A percentile compares a stretch with the other conserved stretches of the same genome.
These are phyloP conservation scores for Drosophila arizonae DNA, from an alignment of 1,140 invertebrate species.

Conservation along the genomic window DNA sequence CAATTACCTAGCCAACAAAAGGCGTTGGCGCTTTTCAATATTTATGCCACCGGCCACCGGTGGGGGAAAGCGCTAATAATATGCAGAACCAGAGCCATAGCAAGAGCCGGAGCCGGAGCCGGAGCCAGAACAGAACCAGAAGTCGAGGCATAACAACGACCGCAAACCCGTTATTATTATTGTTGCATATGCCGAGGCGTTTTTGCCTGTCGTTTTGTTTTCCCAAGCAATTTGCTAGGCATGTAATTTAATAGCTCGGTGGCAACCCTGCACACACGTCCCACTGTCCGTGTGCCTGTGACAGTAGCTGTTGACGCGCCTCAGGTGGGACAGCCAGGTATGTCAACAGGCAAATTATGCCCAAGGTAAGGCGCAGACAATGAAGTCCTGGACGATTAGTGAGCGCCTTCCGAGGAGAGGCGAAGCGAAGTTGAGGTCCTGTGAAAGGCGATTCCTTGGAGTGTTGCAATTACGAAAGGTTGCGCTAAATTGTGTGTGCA, in stretches of 20 bases:
- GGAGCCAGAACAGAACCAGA: constrained; percentile 21
- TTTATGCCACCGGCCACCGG: constrained; percentile 33
- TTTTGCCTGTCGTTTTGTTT: constrained; percentile 54
- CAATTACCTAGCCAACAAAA: constrained; percentile 50
- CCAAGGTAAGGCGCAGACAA: constrained; percentile 36
- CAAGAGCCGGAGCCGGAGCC: background rate
- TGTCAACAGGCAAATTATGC: constrained; percentile 56
- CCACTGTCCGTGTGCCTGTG: constrained; percentile 9
- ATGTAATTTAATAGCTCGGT: constrained; percentile 52
- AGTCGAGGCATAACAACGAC: constrained; percentile 38
- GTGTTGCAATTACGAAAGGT: constrained; percentile 45
- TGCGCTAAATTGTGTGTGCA: constrained; percentile 47
- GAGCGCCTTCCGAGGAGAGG: constrained; percentile 5
- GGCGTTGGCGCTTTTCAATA: constrained; percentile 56
- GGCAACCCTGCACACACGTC: constrained; percentile 30
- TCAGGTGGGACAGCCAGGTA: constrained; percentile 37
- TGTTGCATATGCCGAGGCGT: constrained; percentile 54
- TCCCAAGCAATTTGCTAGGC: constrained; percentile 52
- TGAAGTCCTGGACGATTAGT: constrained; percentile 34
- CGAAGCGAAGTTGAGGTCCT: background rate
- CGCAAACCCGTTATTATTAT: constrained; percentile 53
- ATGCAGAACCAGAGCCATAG: constrained; percentile 36
- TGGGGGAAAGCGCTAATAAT: constrained; percentile 28
- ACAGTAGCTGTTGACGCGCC: constrained; percentile 46
- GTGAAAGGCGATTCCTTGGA: constrained; percentile 26